These are phyloP conservation scores for Athene cunicularia DNA, from an alignment of 2,113 vertebrate genomes.

Conservation along the genomic window DNA sequence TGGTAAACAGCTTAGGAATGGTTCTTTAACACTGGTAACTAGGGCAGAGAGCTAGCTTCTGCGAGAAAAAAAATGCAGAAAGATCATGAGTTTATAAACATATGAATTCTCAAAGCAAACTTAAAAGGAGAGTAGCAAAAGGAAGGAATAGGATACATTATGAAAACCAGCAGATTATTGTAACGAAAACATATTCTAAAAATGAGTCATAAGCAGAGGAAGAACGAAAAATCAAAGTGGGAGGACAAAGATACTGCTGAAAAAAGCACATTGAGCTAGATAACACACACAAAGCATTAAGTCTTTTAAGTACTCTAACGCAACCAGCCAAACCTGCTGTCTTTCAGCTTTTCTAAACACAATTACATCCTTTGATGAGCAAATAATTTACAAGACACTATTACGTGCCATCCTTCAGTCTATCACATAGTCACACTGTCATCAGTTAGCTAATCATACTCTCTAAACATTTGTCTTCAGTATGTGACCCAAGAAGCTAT, in stretches of 20 bases:
- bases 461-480: background rate
- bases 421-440: background rate
- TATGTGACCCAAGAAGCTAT: background rate
- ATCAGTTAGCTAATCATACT: background rate
- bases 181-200: background rate
- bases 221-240: background rate
- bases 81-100: background rate
- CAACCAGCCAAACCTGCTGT: conserved; percentile 11
- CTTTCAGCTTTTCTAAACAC: background rate
- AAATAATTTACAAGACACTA: background rate
- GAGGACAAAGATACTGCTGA: background rate
- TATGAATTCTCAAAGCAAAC: background rate
- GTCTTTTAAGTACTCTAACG: background rate
- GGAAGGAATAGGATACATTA: background rate
- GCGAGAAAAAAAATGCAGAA: background rate
- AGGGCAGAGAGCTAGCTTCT: background rate
- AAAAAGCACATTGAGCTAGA: background rate
- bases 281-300: background rate
- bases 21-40: background rate
- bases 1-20: background rate
- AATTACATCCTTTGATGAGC: background rate
- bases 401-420: background rate
- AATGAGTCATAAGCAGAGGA: conserved; percentile 7
- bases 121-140: background rate
- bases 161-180: background rate